Evolutionary conservation across 2,113 vertebrate genomes (phyloP), one percentile per base, ranked within the genome.

Genomic region (Saguinus midas): DNA sequence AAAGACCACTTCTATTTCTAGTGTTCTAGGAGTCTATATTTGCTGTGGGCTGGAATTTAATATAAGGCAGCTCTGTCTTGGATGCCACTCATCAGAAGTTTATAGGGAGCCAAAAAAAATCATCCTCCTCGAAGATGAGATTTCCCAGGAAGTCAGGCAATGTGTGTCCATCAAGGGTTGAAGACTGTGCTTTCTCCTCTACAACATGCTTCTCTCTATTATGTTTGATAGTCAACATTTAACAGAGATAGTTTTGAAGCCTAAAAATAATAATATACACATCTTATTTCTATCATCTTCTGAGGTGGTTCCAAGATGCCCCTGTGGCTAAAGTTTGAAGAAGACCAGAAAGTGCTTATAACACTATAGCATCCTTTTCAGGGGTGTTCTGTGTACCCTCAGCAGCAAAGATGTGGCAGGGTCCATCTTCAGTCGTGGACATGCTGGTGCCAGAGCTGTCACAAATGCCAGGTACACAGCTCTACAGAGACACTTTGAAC

Each of bases 351-450:
- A 87, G 88, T 96, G 37, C n/a, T 97, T 88, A 27, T 14, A 92
- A 91, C 1, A 52, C 70, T 87, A 37, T 78, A 94, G 57, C 83
- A 90, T 82, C 35, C 20, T 37, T 66, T 91, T 89, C 90, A 81
- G 37, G 80, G 95, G 91, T 96, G 97, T 97, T 96, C 96, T 97
- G 96, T 93, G 92, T 76, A 87, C 45, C 95, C 91, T 95, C 37
- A 40, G 94, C 96, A 96, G 75, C 97, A 61, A 98, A 97, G 88
- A 91, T 48, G 93, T 72, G 94, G 83, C 92, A 17, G 72, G 79
- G 95, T 90, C 70, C 84, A 95, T 94, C 95, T 92, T 94, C 72
- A 78, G 58, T 87, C 95, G 93, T 94, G 96, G 94, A 83, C 3
- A 83, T 37, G 55, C 86, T 97, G 94, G 79, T 86, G 37, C 70